These are phyloP conservation scores for Panulirus ornatus DNA, from an alignment of 1,140 invertebrate species.

Conservation along the genomic window DNA sequence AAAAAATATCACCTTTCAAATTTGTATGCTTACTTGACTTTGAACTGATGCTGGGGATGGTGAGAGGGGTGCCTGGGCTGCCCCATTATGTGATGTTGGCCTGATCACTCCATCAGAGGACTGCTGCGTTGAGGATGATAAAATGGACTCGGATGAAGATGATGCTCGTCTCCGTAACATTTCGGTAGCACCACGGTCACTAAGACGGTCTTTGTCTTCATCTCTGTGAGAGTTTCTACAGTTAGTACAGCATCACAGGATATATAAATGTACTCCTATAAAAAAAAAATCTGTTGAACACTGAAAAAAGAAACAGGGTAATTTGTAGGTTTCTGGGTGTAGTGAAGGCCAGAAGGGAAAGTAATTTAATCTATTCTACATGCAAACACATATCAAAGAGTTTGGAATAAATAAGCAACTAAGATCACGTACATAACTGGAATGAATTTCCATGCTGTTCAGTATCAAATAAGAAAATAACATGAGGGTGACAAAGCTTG, in stretches of 20 bases:
- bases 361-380: too few species aligned
- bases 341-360: too few species aligned
- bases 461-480: too few species aligned
- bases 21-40: conserved; percentile 29
- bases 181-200: conserved; percentile 62
- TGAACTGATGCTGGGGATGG: conserved; percentile 53
- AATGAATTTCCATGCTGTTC: too few species aligned
- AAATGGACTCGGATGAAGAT: conserved; percentile 72
- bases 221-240: conserved; percentile 35
- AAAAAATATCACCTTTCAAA: neutral
- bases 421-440: too few species aligned
- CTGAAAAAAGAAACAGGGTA: too few species aligned
- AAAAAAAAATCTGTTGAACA: too few species aligned
- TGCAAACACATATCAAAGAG: too few species aligned
- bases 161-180: conserved; percentile 60
- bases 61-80: conserved; percentile 46
- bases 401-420: too few species aligned
- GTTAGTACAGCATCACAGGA: neutral
- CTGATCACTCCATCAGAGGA: conserved; percentile 56
- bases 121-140: conserved; percentile 66
- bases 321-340: too few species aligned
- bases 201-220: conserved; percentile 71
- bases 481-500: too few species aligned
- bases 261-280: too few species aligned
- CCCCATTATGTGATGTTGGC: conserved; percentile 39